Evolutionary conservation across 2,113 vertebrate species (phyloP).

Genomic region (Onychostruthus taczanowskii): DNA sequence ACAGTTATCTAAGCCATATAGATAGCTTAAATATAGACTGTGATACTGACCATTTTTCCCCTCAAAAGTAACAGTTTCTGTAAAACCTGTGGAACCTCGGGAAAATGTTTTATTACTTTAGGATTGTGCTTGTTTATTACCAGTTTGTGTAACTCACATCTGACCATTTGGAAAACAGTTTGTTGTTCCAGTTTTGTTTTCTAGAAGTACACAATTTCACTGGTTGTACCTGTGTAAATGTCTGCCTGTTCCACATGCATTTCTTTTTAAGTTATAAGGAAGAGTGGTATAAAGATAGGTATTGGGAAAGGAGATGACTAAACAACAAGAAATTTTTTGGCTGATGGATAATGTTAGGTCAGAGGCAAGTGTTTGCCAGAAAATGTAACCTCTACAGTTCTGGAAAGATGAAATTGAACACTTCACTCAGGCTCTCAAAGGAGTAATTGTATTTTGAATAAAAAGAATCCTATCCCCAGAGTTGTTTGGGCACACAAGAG

Average conservation of each 20-base stretch:
- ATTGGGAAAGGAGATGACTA: background rate
- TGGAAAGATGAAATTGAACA: background rate
- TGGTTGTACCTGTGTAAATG: background rate
- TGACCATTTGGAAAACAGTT: background rate
- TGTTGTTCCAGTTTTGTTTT: background rate
- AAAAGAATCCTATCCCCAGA: background rate
- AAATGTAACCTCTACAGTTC: background rate
- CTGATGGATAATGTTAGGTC: background rate
- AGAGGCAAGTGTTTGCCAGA: background rate
- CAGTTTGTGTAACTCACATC: background rate
- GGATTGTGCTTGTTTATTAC: background rate
- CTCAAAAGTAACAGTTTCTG: background rate
- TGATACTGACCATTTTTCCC: background rate
- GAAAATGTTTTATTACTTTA: background rate
- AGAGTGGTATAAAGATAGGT: background rate
- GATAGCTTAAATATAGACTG: background rate
- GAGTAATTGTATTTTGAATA: background rate
- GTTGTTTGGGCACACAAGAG: background rate
- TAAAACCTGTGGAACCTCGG: background rate
- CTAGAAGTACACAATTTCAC: background rate
- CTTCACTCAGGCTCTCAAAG: background rate
- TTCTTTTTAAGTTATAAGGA: background rate
- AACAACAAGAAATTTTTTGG: background rate
- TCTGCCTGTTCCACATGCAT: background rate
- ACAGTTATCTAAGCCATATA: background rate